phyloP scores from a whole-genome alignment of 2,888 invertebrate genomes.

The Mylabris sibirica region DNA sequence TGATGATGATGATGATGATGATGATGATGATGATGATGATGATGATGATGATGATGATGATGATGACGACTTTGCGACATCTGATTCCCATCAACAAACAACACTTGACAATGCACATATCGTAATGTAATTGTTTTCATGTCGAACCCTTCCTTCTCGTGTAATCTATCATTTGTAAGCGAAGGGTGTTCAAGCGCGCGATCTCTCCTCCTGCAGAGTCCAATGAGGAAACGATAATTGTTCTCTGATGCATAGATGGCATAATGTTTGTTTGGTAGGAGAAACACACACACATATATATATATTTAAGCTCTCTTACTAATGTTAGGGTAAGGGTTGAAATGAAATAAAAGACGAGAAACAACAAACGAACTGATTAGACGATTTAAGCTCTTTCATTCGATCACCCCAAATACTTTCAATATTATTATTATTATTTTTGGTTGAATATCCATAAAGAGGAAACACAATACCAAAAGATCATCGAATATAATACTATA shows the following conservation, averaged over 20 bases:
- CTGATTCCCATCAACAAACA: constrained; percentile 50
- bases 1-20: not conserved
- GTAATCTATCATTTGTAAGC: constrained; percentile 57
- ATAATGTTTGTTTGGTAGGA: constrained; percentile 31
- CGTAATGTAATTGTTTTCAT: constrained; percentile 50
- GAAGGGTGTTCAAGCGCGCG: constrained; percentile 49
- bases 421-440: not conserved
- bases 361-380: constrained; percentile 10
- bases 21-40: not conserved
- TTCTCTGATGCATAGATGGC: constrained; percentile 27
- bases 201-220: constrained; percentile 37
- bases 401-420: not conserved
- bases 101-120: constrained; percentile 45
- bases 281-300: not conserved
- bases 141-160: constrained; percentile 47
- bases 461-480: not conserved
- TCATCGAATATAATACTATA: not conserved
- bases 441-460: constrained; percentile 1
- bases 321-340: not conserved
- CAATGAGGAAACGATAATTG: constrained; percentile 58
- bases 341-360: constrained; percentile 7
- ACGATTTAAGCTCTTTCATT: constrained; percentile 9
- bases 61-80: constrained; percentile 42
- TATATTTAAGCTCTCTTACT: not conserved
- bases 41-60: not conserved